These are phyloP conservation scores for Limnothrissa miodon DNA, from an alignment of 2,113 vertebrate species.

Conservation along the genomic window DNA sequence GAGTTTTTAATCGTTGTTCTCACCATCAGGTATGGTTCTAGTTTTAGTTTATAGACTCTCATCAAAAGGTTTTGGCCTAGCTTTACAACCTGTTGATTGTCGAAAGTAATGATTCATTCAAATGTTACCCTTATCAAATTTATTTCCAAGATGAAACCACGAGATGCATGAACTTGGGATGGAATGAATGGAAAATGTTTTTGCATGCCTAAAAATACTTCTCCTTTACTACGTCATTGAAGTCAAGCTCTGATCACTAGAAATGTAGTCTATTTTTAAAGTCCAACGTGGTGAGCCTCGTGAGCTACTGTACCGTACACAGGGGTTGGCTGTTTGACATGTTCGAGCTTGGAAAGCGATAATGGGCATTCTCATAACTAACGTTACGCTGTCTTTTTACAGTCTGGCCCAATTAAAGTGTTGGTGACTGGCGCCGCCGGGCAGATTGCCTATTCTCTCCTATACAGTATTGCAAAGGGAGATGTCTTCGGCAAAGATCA, in stretches of 20 bases:
- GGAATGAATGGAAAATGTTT: neutral
- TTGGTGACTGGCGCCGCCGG: constrained; percentile 95
- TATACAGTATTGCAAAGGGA: constrained; percentile 93
- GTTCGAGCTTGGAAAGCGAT: neutral
- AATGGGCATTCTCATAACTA: constrained; percentile 5
- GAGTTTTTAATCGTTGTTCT: neutral
- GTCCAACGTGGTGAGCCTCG: constrained; percentile 14
- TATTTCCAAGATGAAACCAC: neutral
- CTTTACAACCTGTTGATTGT: neutral
- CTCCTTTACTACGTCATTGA: constrained; percentile 48
- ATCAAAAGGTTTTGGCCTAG: neutral
- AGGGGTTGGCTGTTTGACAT: neutral
- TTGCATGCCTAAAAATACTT: constrained; percentile 27
- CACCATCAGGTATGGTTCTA: neutral
- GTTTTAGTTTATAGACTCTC: neutral
- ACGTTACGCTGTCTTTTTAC: constrained; percentile 46
- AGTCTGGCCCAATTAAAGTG: constrained; percentile 87
- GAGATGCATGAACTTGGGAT: neutral
- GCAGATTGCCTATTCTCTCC: constrained; percentile 93
- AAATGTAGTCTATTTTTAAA: constrained; percentile 58
- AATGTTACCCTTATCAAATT: neutral
- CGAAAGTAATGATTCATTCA: neutral
- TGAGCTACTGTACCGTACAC: constrained; percentile 31
- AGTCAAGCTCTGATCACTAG: constrained; percentile 27
- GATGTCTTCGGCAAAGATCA: constrained; percentile 97